These are phyloP conservation scores for Phoxinus phoxinus DNA, from an alignment of 2,113 vertebrate genomes.

Conservation along the genomic window DNA sequence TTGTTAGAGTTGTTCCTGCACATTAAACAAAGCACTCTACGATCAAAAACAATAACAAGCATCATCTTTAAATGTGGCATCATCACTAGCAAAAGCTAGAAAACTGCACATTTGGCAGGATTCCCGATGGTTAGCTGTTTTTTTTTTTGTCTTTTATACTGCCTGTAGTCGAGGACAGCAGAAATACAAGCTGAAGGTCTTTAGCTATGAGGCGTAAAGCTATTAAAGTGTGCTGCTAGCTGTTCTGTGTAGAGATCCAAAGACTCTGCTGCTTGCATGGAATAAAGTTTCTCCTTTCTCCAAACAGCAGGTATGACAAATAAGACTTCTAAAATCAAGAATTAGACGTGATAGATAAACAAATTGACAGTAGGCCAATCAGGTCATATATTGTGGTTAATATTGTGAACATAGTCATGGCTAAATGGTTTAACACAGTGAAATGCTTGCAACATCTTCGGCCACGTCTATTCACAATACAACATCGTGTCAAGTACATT, in stretches of 20 bases:
- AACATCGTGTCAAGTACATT: too few relatives aligned
- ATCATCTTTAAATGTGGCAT: neutral
- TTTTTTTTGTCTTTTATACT: neutral
- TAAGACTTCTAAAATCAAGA: neutral
- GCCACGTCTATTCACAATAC: too few relatives aligned
- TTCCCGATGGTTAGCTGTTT: slow-evolving; percentile 35
- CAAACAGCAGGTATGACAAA: neutral
- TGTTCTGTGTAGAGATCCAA: neutral
- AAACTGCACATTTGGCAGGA: slow-evolving; percentile 35
- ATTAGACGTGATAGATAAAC: neutral
- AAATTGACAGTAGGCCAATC: neutral
- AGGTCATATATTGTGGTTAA: too few relatives aligned
- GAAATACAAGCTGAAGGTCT: slow-evolving; percentile 34
- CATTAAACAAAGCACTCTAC: neutral
- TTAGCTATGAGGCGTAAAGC: slow-evolving; percentile 19
- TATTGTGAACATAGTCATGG: neutral
- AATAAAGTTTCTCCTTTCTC: neutral
- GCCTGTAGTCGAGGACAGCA: slow-evolving; percentile 7
- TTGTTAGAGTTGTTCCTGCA: neutral
- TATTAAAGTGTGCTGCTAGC: slow-evolving; percentile 32
- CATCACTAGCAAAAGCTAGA: neutral
- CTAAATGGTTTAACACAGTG: neutral
- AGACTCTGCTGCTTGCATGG: neutral
- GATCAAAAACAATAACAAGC: neutral
- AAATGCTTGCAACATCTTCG: neutral